Percentiles rank a stretch among this genome's conserved stretches.
These are phyloP conservation scores for Pycnonotus jocosus DNA, from an alignment of 2,113 vertebrate genomes.

Conservation along the genomic window DNA sequence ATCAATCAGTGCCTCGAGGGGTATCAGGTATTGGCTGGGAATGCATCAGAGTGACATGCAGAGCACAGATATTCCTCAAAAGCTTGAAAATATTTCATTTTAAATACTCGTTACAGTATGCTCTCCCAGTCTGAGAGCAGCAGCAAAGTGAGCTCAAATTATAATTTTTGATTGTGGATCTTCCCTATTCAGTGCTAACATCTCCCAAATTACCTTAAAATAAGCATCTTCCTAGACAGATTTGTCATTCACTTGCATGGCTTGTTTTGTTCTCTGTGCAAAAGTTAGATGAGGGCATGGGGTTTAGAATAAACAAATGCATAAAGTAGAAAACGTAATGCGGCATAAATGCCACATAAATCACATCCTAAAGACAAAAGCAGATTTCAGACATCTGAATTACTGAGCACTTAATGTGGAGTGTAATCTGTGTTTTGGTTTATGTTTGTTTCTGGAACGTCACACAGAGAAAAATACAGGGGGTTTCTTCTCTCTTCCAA, in stretches of 20 bases:
- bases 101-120: not conserved
- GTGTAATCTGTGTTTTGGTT: slow-evolving; percentile 17
- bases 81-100: not conserved
- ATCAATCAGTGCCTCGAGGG: not conserved
- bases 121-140: not conserved
- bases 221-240: not conserved
- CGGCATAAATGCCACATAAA: slow-evolving; percentile 25
- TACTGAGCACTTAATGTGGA: slow-evolving; percentile 30
- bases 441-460: not conserved
- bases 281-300: not conserved
- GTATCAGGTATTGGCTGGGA: not conserved
- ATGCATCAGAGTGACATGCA: not conserved
- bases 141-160: not conserved
- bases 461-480: not conserved
- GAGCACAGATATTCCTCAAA: not conserved
- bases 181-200: not conserved
- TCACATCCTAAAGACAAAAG: slow-evolving; percentile 51
- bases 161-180: not conserved
- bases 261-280: not conserved
- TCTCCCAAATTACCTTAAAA: not conserved
- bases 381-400: slow-evolving; percentile 48
- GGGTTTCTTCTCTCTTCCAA: not conserved
- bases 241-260: not conserved
- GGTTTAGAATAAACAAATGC: slow-evolving; percentile 26
- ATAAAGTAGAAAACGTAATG: slow-evolving; percentile 19